A percentile compares a stretch with the other conserved stretches of the same genome.
Conservation (phyloP, 2,113 vertebrate species). For the Nanorana parkeri region DNA sequence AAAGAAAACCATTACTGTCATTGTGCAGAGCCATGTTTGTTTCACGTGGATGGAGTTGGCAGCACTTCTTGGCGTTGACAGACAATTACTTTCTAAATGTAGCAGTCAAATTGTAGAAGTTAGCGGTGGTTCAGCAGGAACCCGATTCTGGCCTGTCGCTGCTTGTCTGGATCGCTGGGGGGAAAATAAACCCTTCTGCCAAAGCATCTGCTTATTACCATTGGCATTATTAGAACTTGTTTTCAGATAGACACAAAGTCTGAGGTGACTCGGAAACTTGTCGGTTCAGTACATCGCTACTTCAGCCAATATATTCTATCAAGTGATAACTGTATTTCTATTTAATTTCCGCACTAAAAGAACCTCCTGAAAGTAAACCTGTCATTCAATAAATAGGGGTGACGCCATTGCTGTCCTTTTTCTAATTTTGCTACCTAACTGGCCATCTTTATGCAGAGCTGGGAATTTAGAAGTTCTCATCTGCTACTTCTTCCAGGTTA, state of each 20-base stretch:
- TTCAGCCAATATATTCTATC: too few relatives aligned
- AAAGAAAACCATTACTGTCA: conserved; percentile 52
- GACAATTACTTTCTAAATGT: conserved; percentile 43
- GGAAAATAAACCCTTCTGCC: conserved; percentile 23
- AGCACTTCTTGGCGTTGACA: conserved; percentile 35
- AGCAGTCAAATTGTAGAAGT: conserved; percentile 47
- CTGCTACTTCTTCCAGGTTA: too few relatives aligned
- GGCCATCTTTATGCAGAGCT: too few relatives aligned
- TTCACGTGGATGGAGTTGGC: conserved; percentile 44
- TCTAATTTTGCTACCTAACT: too few relatives aligned
- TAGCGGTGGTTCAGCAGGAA: conserved; percentile 45
- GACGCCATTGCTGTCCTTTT: too few relatives aligned
- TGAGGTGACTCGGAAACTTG: conserved; percentile 11
- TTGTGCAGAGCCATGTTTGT: conserved; percentile 24
- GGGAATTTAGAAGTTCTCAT: too few relatives aligned
- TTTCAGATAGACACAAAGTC: background rate
- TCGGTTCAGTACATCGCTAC: background rate
- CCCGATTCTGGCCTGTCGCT: conserved; percentile 53
- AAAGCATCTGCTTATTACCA: conserved; percentile 43
- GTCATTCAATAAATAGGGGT: too few relatives aligned
- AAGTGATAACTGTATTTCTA: too few relatives aligned
- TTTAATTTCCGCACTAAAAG: too few relatives aligned
- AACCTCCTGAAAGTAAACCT: too few relatives aligned
- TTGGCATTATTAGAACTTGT: conserved; percentile 15
- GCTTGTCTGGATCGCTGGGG: conserved; percentile 35